Percentiles rank a stretch among this genome's conserved stretches.
These are phyloP conservation scores for Pinctada fucata DNA, from an alignment of 2,888 invertebrate genomes.

Conservation along the genomic window DNA sequence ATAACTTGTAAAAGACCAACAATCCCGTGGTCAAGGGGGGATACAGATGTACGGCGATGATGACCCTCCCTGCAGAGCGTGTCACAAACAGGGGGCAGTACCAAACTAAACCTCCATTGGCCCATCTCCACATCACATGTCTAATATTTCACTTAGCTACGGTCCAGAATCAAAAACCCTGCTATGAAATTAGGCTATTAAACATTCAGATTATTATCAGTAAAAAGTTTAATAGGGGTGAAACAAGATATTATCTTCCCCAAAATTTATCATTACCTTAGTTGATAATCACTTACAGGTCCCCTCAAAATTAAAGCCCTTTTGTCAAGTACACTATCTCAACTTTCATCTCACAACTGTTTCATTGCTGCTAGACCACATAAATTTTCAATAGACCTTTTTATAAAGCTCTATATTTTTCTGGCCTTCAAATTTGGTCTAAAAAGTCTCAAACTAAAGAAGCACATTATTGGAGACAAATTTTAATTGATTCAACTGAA, in stretches of 20 bases:
- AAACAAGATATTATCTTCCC: conserved; percentile 24
- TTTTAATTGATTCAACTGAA: neutral
- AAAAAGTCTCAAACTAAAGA: neutral
- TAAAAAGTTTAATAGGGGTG: conserved; percentile 27
- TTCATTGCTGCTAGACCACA: conserved; percentile 13
- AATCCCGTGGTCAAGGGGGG: no score
- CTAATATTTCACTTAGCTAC: neutral
- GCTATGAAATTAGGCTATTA: conserved; percentile 1
- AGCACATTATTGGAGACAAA: neutral
- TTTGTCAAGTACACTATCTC: neutral
- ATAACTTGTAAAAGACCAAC: no score
- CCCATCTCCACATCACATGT: neutral
- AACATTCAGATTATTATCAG: conserved; percentile 6
- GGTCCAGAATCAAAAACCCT: neutral
- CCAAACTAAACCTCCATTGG: neutral
- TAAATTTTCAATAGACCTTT: neutral
- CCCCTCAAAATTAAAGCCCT: conserved; percentile 17
- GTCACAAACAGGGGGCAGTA: neutral
- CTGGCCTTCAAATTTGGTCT: neutral
- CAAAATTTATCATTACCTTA: conserved; percentile 15
- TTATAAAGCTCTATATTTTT: neutral
- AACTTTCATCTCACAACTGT: conserved; percentile 23
- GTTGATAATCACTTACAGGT: conserved; percentile 16
- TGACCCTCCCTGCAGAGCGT: neutral
- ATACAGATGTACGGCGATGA: neutral